Evolutionary conservation across 1,140 invertebrate genomes (phyloP), one percentile per base, ranked within the genome.

Genomic region (Trichogramma pretiosum): DNA sequence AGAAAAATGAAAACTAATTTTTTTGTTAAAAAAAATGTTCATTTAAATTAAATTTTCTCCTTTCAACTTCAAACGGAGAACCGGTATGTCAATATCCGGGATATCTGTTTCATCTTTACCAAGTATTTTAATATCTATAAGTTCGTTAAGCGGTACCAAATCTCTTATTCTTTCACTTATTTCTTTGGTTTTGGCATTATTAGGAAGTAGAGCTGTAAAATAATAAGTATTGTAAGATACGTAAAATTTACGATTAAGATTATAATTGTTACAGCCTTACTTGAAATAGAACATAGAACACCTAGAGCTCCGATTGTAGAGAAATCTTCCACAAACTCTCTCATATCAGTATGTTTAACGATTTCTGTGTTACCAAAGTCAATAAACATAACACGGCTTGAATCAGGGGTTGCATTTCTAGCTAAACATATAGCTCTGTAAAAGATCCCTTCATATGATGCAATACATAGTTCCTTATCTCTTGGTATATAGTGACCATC

Each of bases 401-500:
- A 42, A 3, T 43, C 52, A 0, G 38, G 21, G 0, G 47, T 51
- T 13, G 30, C 17, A 5, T 13, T 60, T 16, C 52, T 44, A 18
- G 42, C 2, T 0, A 65, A 0, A 17, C 68, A 70, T 1, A 44
- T 18, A 0, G 59, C 67, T 4, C 70, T 57, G 33, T 62, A 71
- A 60, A 61, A 71, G 0, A 1, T 14, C 9, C 18, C 50, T 0
- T 57, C 33, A 22, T 51, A 68, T 1, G 57, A 41, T 9, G 64
- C 67, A 0, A 72, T 32, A 37, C 70, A 72, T 2, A 72, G 54
- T 41, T 72, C 70, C 0, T 53, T 17, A 0, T 46, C 19, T 14
- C 65, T 53, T 7, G 70, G 70, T 44, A 72, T 68, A 21, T 70
- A 72, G 37, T 62, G 46, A 0, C 55, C 36, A 3, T 32, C 52